Evolutionary conservation across 2,888 invertebrate species (phyloP).

Genomic region (Dione vanillae): DNA sequence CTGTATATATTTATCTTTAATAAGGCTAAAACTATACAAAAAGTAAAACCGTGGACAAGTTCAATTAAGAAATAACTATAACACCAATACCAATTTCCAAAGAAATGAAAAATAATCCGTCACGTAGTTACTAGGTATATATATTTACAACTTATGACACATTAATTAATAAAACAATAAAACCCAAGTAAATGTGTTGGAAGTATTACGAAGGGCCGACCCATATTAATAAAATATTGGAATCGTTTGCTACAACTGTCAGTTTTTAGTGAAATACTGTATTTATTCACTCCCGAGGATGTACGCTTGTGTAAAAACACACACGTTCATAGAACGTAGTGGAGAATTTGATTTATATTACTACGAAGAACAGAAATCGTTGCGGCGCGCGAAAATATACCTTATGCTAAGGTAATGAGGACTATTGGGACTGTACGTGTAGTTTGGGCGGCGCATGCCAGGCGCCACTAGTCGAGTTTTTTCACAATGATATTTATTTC

Average conservation of each 20-base stretch:
- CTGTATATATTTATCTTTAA: no score
- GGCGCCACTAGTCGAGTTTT: conserved; percentile 78
- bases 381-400: conserved; percentile 47
- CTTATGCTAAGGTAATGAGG: conserved; percentile 51
- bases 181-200: conserved; percentile 19
- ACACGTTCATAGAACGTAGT: conserved; percentile 69
- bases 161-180: conserved; percentile 15
- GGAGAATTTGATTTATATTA: conserved; percentile 78
- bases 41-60: no score
- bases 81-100: no score
- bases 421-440: conserved; percentile 18
- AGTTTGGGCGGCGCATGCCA: conserved; percentile 51
- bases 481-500: conserved; percentile 66
- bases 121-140: not conserved
- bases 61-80: no score
- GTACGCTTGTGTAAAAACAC: conserved; percentile 78
- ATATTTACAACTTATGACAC: not conserved
- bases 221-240: conserved; percentile 19
- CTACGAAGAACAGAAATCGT: conserved; percentile 45
- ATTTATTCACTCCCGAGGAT: conserved; percentile 70
- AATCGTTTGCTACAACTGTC: conserved; percentile 25
- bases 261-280: conserved; percentile 48
- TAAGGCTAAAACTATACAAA: no score
- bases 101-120: not conserved
- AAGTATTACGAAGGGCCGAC: conserved; percentile 14